phyloP scores from a whole-genome alignment of 2,797 vertebrate genomes.

The Alfaro cultratus region DNA sequence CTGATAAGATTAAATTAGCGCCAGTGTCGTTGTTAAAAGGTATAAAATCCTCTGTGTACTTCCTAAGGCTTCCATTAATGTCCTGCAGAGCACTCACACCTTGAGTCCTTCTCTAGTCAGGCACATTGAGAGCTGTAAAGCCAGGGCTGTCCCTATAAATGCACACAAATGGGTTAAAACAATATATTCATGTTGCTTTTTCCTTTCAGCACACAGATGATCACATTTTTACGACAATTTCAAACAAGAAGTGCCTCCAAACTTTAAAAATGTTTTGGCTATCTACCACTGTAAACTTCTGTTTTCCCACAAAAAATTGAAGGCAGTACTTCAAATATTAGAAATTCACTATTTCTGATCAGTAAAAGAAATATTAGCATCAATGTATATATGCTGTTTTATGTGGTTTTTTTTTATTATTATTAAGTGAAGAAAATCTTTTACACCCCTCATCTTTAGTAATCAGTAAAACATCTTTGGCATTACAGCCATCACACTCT shows the following conservation, averaged over 20 bases:
- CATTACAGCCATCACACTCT: not conserved
- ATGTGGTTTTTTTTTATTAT: not conserved
- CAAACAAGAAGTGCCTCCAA: too few species aligned
- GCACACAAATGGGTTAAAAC: conserved; percentile 1
- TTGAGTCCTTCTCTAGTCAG: not conserved
- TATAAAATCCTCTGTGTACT: not conserved
- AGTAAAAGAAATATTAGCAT: not conserved
- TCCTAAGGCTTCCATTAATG: not conserved
- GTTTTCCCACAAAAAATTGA: not conserved
- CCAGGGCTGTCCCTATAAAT: not conserved
- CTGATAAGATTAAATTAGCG: conserved; percentile 44
- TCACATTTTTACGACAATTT: not conserved
- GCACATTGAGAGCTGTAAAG: not conserved
- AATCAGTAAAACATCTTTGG: not conserved
- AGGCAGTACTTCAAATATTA: not conserved
- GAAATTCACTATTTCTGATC: not conserved
- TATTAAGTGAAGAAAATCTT: not conserved
- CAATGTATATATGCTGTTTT: not conserved
- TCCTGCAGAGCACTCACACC: not conserved
- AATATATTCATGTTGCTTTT: not conserved
- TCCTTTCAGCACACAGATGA: not conserved
- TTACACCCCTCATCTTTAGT: not conserved
- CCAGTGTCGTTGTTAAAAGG: conserved; percentile 10
- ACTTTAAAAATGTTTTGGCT: not conserved
- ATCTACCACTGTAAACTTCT: not conserved